Base-by-base conservation (phyloP, 2,797 vertebrate genomes). In the Acrossocheilus fasciatus region DNA sequence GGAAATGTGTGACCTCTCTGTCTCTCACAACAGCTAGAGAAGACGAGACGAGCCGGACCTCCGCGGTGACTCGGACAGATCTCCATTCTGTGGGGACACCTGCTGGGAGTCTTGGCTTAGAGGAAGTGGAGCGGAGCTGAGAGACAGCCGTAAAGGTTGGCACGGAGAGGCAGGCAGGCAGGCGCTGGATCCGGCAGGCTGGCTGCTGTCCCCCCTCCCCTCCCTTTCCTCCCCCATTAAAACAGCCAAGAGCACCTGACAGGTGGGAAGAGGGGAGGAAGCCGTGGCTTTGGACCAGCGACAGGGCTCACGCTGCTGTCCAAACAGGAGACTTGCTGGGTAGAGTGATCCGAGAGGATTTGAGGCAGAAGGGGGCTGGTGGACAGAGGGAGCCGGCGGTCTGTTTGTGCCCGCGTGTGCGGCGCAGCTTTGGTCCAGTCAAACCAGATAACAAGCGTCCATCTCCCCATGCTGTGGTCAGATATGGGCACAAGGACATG, bases 81-180 rank as follows among this genome's bases (percentile, higher is more conserved):
- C 79, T 72, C 85, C 84, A 75, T 86, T 86, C 90, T 85, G 75
- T 81, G 26, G 62, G 72, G 88, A 85, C 92, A 93, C 95, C 93
- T 94, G 93, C 94, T 92, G 92, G 64, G 93, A 94, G 89, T 88
- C 90, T 94, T 94, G 94, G 94, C 94, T 88, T 88, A 91, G 92
- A 91, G 89, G 64, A 88, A 92, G 89, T 82, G 90, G 86, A 93
- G 88, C 86, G 86, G 91, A 91, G 90, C 90, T 90, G 92, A 81
- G 91, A 93, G 94, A 92, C 92, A 93, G 91, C 92, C 90, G 90
- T 91, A 90, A 84, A 87, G 89, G 83, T 91, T 94, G 94, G 94
- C 92, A 93, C 91, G 54, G 17, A 26, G 76, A 89, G 80, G 82
- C 89, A 91, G 90, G 90, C 90, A 92, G 90, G 86, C 43, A 92